Evolutionary conservation across 2,888 invertebrate species (phyloP).

Genomic region (Oscheius sp.): DNA sequence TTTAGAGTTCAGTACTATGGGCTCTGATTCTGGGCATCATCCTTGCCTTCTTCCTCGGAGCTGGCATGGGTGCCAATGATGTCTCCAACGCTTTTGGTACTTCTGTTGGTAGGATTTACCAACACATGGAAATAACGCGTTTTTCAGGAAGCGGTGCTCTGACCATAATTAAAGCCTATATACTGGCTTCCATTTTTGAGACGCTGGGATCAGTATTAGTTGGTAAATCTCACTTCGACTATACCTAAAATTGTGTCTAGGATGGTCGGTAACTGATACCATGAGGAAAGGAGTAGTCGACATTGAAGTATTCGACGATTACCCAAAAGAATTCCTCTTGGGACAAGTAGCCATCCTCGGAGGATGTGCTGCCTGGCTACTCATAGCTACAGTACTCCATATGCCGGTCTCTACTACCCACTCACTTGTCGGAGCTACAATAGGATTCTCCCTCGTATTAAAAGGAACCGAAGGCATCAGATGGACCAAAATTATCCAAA

Average conservation of each 20-base stretch:
- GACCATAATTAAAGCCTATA: conserved; percentile 90
- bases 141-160: conserved; percentile 42
- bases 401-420: conserved; percentile 97
- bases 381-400: conserved; percentile 90
- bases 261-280: conserved; percentile 92
- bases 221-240: conserved; percentile 78
- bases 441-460: conserved; percentile 93
- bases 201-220: conserved; percentile 93
- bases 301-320: conserved; percentile 84
- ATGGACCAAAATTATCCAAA: conserved; percentile 85
- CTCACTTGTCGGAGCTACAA: conserved; percentile 95
- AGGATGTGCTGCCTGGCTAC: conserved; percentile 91
- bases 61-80: conserved; percentile 97
- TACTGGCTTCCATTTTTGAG: conserved; percentile 94
- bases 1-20: conserved; percentile 78
- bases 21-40: conserved; percentile 89
- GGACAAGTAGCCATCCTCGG: conserved; percentile 80
- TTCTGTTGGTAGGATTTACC: conserved; percentile 40
- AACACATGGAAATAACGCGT: background rate
- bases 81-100: conserved; percentile 97
- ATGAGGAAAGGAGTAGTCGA: conserved; percentile 97
- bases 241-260: conserved; percentile 73
- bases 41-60: conserved; percentile 92
- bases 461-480: conserved; percentile 86
- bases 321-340: conserved; percentile 85